phyloP scores from a whole-genome alignment of 2,888 invertebrate genomes.

The Temnothorax rugatulus region DNA sequence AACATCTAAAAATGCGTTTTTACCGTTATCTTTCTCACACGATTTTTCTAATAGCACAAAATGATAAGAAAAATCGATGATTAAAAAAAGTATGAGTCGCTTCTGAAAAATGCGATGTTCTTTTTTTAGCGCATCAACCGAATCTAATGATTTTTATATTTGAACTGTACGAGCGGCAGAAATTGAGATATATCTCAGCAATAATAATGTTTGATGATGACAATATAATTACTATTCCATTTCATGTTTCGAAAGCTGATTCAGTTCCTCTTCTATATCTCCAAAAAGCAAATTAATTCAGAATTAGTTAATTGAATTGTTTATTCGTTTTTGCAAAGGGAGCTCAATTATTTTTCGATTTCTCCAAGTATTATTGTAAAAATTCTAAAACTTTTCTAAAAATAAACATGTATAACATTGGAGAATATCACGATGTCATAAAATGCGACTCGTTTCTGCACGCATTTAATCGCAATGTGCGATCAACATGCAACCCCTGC shows the following conservation, averaged over 20 bases:
- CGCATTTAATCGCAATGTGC: slow-evolving; percentile 27
- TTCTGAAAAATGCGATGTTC: neutral
- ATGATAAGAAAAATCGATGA: neutral
- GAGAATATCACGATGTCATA: neutral
- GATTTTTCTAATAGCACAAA: neutral
- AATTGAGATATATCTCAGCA: neutral
- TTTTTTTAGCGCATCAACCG: no score
- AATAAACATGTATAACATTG: neutral
- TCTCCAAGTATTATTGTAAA: neutral
- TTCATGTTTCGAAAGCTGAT: neutral
- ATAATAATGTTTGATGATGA: neutral
- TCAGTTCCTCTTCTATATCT: neutral
- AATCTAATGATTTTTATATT: neutral
- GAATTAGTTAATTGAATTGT: no score
- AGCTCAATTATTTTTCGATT: neutral
- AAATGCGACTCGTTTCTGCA: neutral
- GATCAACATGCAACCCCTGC: slow-evolving; percentile 40
- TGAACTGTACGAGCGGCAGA: neutral
- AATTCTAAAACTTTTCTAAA: neutral
- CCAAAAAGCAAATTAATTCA: neutral
- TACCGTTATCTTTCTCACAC: neutral
- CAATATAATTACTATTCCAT: neutral
- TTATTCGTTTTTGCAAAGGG: neutral
- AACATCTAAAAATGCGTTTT: neutral
- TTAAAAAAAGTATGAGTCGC: neutral